Base-by-base conservation (phyloP, 1,140 invertebrate genomes). In the Linepithema humile region DNA sequence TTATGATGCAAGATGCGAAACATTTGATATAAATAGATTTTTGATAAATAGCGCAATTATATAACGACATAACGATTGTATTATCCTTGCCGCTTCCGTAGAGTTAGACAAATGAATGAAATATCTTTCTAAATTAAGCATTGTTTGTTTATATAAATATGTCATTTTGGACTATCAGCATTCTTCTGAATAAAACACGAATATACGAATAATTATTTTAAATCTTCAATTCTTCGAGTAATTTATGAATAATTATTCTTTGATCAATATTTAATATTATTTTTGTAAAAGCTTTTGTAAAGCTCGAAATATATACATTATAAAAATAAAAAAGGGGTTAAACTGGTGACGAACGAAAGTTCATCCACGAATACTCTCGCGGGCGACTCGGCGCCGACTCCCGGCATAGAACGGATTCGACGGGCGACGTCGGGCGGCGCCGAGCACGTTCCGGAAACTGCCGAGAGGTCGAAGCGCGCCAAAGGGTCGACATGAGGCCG, bases 381-480 rank as follows among this genome's bases (percentile, higher is more conserved):
- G 65, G 65, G 45, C 84, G 62, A 53, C 50, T 50, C 40, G 69
- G 45, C 84, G 35, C 48, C 57, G 53, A 43, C 20, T 65, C 59
- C 35, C 26, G 5, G 20, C n/a, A 7, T 23, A 32, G 45, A 48
- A 35, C 32, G 32, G 1, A 17, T 3, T 20, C 15, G 17, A 43
- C 45, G 67, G 57, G 35, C 26, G 0, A 2, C 67, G 53, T 38
- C 74, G 85, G 80, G 48, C 15, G 12, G n/a, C 43, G 12, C 72
- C 85, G 82, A 88, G 59, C 75, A 62, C 35, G 23, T 57, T 65
- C 6, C 75, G 87, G 64, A 67, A 64, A 84, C 35, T 48, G 38
- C 70, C 73, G 85, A 85, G 72, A 55, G 72, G 64, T 55, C 53
- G 78, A 77, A 86, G 82, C 88, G 85, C 85, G 88, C 57, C 82